These are phyloP conservation scores for Erythrolamprus reginae DNA, from an alignment of 2,113 vertebrate genomes.

Conservation along the genomic window DNA sequence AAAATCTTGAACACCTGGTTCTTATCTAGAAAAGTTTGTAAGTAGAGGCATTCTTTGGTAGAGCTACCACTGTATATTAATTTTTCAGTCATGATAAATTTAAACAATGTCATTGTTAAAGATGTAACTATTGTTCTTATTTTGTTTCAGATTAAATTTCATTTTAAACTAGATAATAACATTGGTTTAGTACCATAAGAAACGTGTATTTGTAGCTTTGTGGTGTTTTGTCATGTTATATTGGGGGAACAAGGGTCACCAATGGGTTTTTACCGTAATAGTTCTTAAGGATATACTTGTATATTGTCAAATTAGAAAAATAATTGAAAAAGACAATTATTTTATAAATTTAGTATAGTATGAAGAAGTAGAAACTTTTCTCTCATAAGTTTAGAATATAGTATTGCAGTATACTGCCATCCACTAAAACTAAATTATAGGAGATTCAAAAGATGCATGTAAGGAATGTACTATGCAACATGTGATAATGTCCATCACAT, in stretches of 20 bases:
- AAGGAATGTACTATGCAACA: neutral
- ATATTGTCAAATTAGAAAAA: neutral
- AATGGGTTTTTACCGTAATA: neutral
- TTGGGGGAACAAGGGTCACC: neutral
- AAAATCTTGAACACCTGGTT: too few species aligned
- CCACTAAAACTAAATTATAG: neutral
- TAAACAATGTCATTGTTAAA: neutral
- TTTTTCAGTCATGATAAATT: neutral
- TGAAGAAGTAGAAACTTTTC: neutral
- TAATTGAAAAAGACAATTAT: neutral
- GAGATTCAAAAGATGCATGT: neutral
- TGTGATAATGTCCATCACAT: neutral
- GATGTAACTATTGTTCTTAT: neutral
- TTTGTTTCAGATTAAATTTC: neutral
- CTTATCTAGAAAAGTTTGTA: too few species aligned
- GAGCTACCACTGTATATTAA: too few species aligned
- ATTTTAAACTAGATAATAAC: neutral
- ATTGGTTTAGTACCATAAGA: neutral
- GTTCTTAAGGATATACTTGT: neutral
- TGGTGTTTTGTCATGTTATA: neutral
- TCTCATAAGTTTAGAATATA: neutral
- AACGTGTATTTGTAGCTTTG: neutral
- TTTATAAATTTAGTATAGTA: neutral
- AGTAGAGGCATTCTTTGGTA: too few species aligned
- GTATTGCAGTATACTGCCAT: neutral